Base-by-base conservation (phyloP, 2,113 vertebrate genomes). In the Henicopernis longicauda region DNA sequence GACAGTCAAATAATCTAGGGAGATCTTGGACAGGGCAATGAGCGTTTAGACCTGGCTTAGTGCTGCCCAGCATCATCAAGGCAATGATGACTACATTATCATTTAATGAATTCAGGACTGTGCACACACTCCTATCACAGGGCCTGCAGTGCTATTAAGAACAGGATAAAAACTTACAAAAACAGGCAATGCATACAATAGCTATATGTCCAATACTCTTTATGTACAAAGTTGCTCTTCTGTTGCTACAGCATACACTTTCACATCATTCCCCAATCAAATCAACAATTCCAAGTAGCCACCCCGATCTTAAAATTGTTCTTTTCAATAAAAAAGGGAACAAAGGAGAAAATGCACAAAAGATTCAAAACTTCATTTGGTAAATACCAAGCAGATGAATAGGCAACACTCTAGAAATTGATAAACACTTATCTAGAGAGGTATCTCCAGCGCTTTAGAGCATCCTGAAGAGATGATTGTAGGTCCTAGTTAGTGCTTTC, bases 171-270 rank as follows among this genome's bases (percentile, higher is more conserved):
- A 6, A 0, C 9, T 23, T 58, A 15, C 69, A 65, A 50, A 67
- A 71, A 6, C 0, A 1, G 31, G 52, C 20, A 54, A 40, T 10
- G 38, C 36, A 16, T 1, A 16, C 26, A 77, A 23, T 1, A 82
- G 36, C 40, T 65, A 15, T 1, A 2, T 16, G 42, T 15, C 44
- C 55, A 40, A 36, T 16, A n/a, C 16, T 13, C 4, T 0, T 7
- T 31, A 7, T 3, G 26, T 8, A 84, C 40, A 21, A 59, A 10
- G 21, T 13, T 61, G 59, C 50, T 73, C 36, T 57, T 40, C 40
- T 36, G 10, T 4, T 65, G 16, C 71, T 47, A 31, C 11, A 62
- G 59, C 8, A 54, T 0, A 26, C 32, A 49, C 38, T 63, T 55
- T 9, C 44, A 52, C 2, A 1, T 19, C 49, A 26, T 19, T 71